Evolutionary conservation across 2,888 invertebrate genomes (phyloP), one percentile per base, ranked within the genome.

Genomic region (Caenorhabditis sp.): DNA sequence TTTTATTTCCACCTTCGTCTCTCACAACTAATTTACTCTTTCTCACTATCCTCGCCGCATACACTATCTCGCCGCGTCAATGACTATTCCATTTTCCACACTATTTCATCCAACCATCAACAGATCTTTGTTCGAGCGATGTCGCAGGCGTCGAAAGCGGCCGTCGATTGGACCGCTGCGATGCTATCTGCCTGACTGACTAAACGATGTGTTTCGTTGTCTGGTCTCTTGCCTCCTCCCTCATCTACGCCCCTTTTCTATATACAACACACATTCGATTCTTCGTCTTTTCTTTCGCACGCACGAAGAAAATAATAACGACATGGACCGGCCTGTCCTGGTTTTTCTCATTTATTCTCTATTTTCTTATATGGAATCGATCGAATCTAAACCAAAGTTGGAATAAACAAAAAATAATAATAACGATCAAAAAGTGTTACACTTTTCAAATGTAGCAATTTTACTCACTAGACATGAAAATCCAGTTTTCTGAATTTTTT

Each of bases 291-390:
- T 51, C 51, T 51, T 70, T 70, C 70, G 70, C 70, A 70, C 70
- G 70, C 66, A 66, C 66, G 66, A 43, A 43, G 69, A 62, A 62
- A 31, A 66, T 43, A 51, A 58, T 57, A 49, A 50, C 27, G 58
- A 43, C 36, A 49, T 51, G 49, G 55, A 62, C 19, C 61, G 62
- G 69, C 65, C 70, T 66, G 62, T 66, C 65, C 66, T 70, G 70
- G 65, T 66, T 70, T 70, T 62, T 49, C 31, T 31, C 31, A 31
- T 6, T 31, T 31, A 31, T 31, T 31, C 31, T 31, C 5, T 31
- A 31, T 31, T 31, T 31, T 31, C 31, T 31, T 10, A 10, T 31
- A 6, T 31, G 31, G 31, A 31, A 31, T 31, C 10, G 31, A 31
- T 10, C 5, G 31, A 31, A 31, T 31, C 10, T 4, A 31, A 4